These are phyloP conservation scores for Aromia moschata DNA, from an alignment of 2,888 invertebrate species.

Conservation along the genomic window DNA sequence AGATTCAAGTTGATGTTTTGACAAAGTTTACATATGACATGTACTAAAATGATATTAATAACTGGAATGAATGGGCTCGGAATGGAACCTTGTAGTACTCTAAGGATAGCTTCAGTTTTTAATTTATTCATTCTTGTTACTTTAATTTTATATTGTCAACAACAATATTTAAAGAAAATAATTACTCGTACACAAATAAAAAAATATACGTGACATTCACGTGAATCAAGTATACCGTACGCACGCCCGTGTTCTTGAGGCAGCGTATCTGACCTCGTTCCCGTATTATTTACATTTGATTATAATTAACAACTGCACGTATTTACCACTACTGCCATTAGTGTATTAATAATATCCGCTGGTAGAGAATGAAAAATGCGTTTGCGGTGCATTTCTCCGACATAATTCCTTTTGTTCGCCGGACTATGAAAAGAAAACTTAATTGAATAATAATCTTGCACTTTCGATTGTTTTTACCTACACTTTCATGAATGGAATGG, in stretches of 20 bases:
- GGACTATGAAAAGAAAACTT: constrained; percentile 39
- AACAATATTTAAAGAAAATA: too few species aligned
- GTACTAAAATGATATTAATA: too few species aligned
- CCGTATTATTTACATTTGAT: constrained; percentile 13
- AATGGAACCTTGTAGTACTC: too few species aligned
- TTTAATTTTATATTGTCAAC: too few species aligned
- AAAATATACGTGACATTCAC: background rate
- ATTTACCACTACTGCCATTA: background rate
- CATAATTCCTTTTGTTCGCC: constrained; percentile 31
- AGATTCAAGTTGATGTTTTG: too few species aligned
- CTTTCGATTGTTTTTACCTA: constrained; percentile 32
- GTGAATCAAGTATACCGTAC: background rate
- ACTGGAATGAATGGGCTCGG: too few species aligned
- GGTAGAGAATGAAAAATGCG: constrained; percentile 15
- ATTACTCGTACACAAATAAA: too few species aligned
- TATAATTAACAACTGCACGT: constrained; percentile 10
- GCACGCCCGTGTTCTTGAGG: background rate
- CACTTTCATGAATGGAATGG: constrained; percentile 12
- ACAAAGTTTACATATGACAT: too few species aligned
- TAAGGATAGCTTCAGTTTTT: too few species aligned
- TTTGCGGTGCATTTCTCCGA: constrained; percentile 34
- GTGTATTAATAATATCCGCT: background rate
- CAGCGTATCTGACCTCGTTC: constrained; percentile 15
- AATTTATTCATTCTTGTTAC: too few species aligned
- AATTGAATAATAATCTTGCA: constrained; percentile 32